A percentile compares a stretch with the other conserved stretches of the same genome.
These are phyloP conservation scores for Pheosia gnoma DNA, from an alignment of 2,888 invertebrate genomes.

Conservation along the genomic window DNA sequence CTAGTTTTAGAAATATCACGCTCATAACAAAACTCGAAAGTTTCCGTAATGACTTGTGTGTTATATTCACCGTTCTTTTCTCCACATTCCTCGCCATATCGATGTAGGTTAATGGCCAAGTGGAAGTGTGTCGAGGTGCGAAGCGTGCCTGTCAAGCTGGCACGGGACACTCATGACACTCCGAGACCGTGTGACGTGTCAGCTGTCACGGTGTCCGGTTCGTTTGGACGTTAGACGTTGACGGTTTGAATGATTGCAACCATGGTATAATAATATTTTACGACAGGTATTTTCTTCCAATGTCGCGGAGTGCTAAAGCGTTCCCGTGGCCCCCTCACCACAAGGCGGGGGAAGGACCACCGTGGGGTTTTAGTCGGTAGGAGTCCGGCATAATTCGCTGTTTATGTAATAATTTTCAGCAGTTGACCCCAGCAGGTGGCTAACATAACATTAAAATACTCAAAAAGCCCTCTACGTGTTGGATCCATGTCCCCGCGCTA, in stretches of 20 bases:
- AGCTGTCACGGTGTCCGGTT: constrained; percentile 6
- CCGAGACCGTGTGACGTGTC: constrained; percentile 26
- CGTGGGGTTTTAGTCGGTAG: too few relatives aligned
- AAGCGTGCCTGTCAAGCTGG: constrained; percentile 9
- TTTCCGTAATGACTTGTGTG: not conserved
- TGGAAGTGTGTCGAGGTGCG: constrained; percentile 20
- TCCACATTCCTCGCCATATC: constrained; percentile 8
- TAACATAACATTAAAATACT: too few relatives aligned
- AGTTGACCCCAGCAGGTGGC: too few relatives aligned
- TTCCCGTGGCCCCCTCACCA: too few relatives aligned
- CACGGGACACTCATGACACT: constrained; percentile 19
- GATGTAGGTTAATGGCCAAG: constrained; percentile 32
- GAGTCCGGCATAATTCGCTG: too few relatives aligned
- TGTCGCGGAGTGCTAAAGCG: too few relatives aligned
- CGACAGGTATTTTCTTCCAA: too few relatives aligned
- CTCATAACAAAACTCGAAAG: not conserved
- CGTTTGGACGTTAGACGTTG: not conserved
- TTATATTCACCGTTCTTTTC: not conserved
- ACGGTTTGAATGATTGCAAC: not conserved
- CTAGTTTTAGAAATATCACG: not conserved
- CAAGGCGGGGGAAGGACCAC: too few relatives aligned
- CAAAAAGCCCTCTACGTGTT: too few relatives aligned
- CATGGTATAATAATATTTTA: not conserved
- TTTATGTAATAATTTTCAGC: too few relatives aligned
- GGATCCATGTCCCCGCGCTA: too few relatives aligned